Percentiles rank a stretch among this genome's conserved stretches.
Conservation (phyloP, 2,888 invertebrate species). For the Lycia hirtaria region DNA sequence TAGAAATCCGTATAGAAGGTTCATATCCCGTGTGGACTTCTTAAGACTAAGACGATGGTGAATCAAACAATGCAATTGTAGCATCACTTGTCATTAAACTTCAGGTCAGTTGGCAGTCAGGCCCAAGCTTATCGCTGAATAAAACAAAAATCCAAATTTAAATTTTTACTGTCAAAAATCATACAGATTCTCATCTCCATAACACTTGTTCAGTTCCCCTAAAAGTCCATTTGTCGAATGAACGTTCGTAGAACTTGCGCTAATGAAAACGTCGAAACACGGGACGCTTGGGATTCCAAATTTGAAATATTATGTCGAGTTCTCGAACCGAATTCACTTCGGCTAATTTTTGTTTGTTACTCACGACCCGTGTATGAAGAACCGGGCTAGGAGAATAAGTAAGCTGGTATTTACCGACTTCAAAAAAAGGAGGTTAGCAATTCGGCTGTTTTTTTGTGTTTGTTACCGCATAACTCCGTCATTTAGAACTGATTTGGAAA, state of each 20-base stretch:
- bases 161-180: neutral
- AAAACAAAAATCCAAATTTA: neutral
- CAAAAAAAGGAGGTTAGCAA: too few relatives aligned
- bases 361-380: constrained; percentile 40
- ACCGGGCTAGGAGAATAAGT: constrained; percentile 25
- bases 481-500: too few relatives aligned
- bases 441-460: too few relatives aligned
- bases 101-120: too few relatives aligned
- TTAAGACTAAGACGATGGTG: too few relatives aligned
- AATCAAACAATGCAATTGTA: too few relatives aligned
- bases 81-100: too few relatives aligned
- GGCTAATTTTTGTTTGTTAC: constrained; percentile 65
- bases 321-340: constrained; percentile 55
- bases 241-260: constrained; percentile 69
- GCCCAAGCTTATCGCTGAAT: too few relatives aligned
- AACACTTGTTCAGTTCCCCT: constrained; percentile 38
- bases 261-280: constrained; percentile 60
- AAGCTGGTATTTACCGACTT: too few relatives aligned
- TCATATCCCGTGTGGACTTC: too few relatives aligned
- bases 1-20: too few relatives aligned
- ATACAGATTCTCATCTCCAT: neutral
- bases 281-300: constrained; percentile 58
- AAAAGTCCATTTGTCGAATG: constrained; percentile 76
- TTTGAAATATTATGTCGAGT: constrained; percentile 49
- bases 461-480: too few relatives aligned